phyloP scores from a whole-genome alignment of 2,113 vertebrate genomes.

The Gallinago undulata region DNA sequence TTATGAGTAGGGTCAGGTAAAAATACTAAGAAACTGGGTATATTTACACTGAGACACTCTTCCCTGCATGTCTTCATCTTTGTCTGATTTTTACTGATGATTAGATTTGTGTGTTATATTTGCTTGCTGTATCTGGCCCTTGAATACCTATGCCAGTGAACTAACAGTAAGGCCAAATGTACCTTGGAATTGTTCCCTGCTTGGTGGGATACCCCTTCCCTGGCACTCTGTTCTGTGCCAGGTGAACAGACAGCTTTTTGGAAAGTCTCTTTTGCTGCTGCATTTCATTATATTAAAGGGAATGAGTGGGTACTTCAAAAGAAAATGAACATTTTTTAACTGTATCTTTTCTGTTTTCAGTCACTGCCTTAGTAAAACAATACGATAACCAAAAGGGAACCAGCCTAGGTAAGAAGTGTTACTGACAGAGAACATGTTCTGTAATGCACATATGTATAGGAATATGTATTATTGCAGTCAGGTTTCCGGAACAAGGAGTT shows the following conservation, averaged over 20 bases:
- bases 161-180: neutral
- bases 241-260: neutral
- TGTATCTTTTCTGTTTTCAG: neutral
- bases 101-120: neutral
- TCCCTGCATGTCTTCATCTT: neutral
- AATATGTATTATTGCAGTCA: slow-evolving; percentile 28
- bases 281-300: neutral
- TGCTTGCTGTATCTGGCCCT: neutral
- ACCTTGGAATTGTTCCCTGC: neutral
- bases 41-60: neutral
- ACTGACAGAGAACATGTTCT: slow-evolving; percentile 47
- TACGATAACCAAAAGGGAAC: neutral
- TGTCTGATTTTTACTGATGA: neutral
- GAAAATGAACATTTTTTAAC: neutral
- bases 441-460: neutral
- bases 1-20: neutral
- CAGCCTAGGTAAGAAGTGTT: neutral
- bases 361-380: neutral
- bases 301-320: neutral
- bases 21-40: neutral
- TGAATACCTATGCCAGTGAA: neutral
- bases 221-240: neutral
- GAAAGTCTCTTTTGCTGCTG: neutral
- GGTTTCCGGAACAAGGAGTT: slow-evolving; percentile 73
- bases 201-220: neutral